Evolutionary conservation across 2,888 invertebrate species (phyloP).

Genomic region (Sesia apiformis): DNA sequence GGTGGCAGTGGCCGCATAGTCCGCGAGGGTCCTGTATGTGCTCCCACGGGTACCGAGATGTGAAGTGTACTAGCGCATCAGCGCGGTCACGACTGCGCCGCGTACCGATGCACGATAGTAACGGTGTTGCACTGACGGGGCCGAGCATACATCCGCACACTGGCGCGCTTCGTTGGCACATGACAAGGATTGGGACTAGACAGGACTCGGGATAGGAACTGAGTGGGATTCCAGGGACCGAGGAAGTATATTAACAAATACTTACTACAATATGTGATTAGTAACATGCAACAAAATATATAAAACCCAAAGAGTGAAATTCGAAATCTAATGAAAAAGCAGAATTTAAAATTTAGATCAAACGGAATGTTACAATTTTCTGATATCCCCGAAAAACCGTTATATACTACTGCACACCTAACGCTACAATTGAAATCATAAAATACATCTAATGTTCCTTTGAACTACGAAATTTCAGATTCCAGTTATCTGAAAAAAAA

Average conservation of each 20-base stretch:
- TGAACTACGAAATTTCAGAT: constrained; percentile 57
- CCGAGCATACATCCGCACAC: constrained; percentile 31
- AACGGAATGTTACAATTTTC: constrained; percentile 63
- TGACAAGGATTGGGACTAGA: constrained; percentile 66
- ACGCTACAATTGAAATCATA: constrained; percentile 42
- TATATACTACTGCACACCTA: constrained; percentile 39
- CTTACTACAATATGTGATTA: constrained; percentile 19
- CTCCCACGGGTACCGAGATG: constrained; percentile 36
- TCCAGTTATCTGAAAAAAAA: constrained; percentile 50
- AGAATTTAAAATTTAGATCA: constrained; percentile 42
- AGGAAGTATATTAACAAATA: constrained; percentile 17
- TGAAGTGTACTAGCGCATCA: constrained; percentile 17
- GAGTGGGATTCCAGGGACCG: constrained; percentile 38
- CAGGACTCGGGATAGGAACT: constrained; percentile 59
- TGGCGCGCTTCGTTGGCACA: constrained; percentile 64
- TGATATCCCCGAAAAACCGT: constrained; percentile 50
- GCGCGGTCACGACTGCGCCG: not conserved
- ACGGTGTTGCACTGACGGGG: too few species aligned
- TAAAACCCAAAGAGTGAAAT: constrained; percentile 8
- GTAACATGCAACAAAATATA: constrained; percentile 20
- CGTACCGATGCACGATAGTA: too few species aligned
- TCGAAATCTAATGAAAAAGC: constrained; percentile 24
- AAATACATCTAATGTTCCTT: constrained; percentile 47
- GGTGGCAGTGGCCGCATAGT: too few species aligned
- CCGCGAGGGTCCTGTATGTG: not conserved